A percentile compares a stretch with the other conserved stretches of the same genome.
Conservation (phyloP, 2,888 invertebrate genomes). For the Lepeophtheirus nordmannii region DNA sequence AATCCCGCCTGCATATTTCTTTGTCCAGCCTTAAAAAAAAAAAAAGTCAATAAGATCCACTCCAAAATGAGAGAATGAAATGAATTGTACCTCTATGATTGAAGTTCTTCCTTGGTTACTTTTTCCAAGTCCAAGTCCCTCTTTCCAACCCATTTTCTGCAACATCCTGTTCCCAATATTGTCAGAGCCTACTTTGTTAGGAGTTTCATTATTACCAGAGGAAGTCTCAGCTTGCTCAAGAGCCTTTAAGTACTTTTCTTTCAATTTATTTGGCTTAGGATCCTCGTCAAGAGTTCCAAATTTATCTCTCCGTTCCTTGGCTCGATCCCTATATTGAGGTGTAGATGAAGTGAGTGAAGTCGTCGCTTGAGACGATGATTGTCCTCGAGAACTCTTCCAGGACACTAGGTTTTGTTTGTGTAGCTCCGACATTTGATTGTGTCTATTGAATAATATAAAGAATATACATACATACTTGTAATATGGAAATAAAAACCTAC, state of each 20-base stretch:
- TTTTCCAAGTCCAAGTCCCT: slow-evolving; percentile 87
- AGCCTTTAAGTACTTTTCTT: slow-evolving; percentile 49
- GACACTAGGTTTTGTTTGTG: slow-evolving; percentile 71
- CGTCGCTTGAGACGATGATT: slow-evolving; percentile 29
- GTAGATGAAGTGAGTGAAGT: slow-evolving; percentile 32
- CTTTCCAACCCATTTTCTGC: slow-evolving; percentile 98
- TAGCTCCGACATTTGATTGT: slow-evolving; percentile 78
- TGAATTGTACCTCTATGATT: slow-evolving; percentile 62
- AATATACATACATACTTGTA: neutral
- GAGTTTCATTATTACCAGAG: no score
- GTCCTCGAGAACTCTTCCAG: slow-evolving; percentile 37
- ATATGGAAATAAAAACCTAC: neutral
- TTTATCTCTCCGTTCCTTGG: slow-evolving; percentile 82
- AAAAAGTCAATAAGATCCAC: neutral
- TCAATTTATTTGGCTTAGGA: slow-evolving; percentile 53
- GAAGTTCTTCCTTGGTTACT: slow-evolving; percentile 80
- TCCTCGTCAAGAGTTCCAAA: slow-evolving; percentile 68
- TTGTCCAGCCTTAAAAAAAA: slow-evolving; percentile 41
- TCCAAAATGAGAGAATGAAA: neutral
- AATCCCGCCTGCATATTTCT: slow-evolving; percentile 63
- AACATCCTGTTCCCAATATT: slow-evolving; percentile 87
- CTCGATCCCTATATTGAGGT: slow-evolving; percentile 68
- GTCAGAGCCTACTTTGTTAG: slow-evolving; percentile 55
- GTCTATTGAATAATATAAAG: slow-evolving; percentile 38
- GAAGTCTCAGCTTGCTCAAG: slow-evolving; percentile 26